These are phyloP conservation scores for Psittacus erithacus DNA, from an alignment of 2,113 vertebrate species.

Conservation along the genomic window DNA sequence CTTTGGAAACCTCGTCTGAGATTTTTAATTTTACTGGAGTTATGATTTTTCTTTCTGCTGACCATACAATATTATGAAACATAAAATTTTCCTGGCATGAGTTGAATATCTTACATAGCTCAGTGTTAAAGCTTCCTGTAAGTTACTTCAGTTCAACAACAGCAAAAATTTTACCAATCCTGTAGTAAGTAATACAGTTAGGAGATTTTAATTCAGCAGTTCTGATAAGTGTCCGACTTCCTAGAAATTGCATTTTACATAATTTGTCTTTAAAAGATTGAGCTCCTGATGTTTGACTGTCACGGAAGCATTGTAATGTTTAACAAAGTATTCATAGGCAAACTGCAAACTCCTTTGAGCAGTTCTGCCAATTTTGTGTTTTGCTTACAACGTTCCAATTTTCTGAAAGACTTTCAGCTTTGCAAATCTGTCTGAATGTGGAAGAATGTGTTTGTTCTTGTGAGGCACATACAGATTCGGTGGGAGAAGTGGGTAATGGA, in stretches of 20 bases:
- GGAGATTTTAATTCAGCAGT: background rate
- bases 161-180: background rate
- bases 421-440: background rate
- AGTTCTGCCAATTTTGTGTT: background rate
- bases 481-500: background rate
- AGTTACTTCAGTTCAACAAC: background rate
- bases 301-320: background rate
- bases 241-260: background rate
- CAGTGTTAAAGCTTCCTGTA: background rate
- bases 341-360: background rate
- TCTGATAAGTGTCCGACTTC: background rate
- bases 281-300: background rate
- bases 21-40: background rate
- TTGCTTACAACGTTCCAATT: background rate
- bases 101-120: background rate
- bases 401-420: slow-evolving; percentile 7
- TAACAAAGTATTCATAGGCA: background rate
- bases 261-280: background rate
- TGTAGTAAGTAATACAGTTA: background rate
- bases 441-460: slow-evolving; percentile 1
- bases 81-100: background rate
- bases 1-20: background rate
- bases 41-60: background rate
- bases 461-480: background rate
- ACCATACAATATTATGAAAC: background rate